Base-by-base conservation (phyloP, 2,888 invertebrate species). In the Pristionchus entomophagus region DNA sequence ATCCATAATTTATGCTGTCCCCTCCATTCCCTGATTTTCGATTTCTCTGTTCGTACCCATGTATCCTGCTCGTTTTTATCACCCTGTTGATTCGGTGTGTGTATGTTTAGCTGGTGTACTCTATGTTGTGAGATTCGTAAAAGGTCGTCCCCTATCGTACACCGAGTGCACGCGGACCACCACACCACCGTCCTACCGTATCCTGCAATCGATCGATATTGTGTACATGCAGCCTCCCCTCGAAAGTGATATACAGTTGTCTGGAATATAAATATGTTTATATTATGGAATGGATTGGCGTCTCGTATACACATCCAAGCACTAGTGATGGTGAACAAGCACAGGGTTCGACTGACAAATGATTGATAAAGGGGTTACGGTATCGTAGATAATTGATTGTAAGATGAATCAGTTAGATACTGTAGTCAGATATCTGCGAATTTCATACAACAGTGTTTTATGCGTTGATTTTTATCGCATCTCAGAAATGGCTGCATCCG, bases 341-440 rank as follows among this genome's bases (percentile, higher is more conserved):
- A 73, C 73, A 73, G 8, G 41, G n/a, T 35, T 41, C 8, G 41
- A 73, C 0, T 6, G 32, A 45, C 45, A n/a, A 73, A 45, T n/a
- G n/a, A n/a, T n/a, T n/a, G 73, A 45, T 45, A 45, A 45, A 45
- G 14, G 73, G 73, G 73, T 73, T 73, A 73, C 73, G 73, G 73
- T 45, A 41, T n/a, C 12, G 12, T 26, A 12, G 26, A 73, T 10
- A 17, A 26, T 73, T 3, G 73, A 73, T n/a, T 41, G 73, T 26
- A 45, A 73, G 41, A 45, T 10, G 45, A 22, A 51, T 17, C 78
- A 80, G 78, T 80, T 80, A 32, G 78, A 26, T 80, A 80, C 78
- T 80, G 78, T 80, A 80, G 78, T 41, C 32, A 4, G 73, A 80
- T 80, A 80, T 80, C 51, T 80, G 32, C n/a, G n/a, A n/a, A n/a